Conservation (phyloP, 2,888 invertebrate species). For the Troilus luridus region DNA sequence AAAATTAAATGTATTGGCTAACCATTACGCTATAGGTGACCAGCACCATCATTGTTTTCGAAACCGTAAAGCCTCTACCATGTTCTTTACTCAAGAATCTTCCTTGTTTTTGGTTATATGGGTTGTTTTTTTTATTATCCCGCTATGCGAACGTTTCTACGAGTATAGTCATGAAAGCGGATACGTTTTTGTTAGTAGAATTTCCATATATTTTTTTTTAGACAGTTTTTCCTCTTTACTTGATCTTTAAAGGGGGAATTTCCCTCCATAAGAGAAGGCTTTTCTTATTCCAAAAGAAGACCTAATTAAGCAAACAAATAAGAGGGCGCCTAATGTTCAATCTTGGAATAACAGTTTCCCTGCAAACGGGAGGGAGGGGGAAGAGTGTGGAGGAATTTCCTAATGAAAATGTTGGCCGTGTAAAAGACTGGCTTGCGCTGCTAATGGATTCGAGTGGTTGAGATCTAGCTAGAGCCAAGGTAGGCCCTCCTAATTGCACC, state of each 20-base stretch:
- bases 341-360: conserved; percentile 3
- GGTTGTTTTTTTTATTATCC: too few species aligned
- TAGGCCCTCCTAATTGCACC: conserved; percentile 24
- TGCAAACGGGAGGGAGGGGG: not conserved
- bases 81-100: too few species aligned
- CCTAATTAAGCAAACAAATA: conserved; percentile 25
- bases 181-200: too few species aligned
- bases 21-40: too few species aligned
- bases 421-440: conserved; percentile 40
- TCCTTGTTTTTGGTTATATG: too few species aligned
- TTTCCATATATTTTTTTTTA: not conserved
- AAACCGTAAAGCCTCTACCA: too few species aligned
- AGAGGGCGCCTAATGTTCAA: conserved; percentile 22
- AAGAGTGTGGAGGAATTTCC: conserved; percentile 30
- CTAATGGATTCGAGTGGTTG: conserved; percentile 45
- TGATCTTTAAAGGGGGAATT: not conserved
- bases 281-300: not conserved
- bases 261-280: not conserved
- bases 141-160: too few species aligned
- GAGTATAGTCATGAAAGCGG: too few species aligned
- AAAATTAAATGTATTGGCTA: too few species aligned
- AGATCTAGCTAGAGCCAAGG: conserved; percentile 39
- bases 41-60: too few species aligned
- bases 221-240: not conserved
- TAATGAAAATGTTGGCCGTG: conserved; percentile 50